Conservation (phyloP, 2,113 vertebrate genomes). For the Australoheros scitulus region DNA sequence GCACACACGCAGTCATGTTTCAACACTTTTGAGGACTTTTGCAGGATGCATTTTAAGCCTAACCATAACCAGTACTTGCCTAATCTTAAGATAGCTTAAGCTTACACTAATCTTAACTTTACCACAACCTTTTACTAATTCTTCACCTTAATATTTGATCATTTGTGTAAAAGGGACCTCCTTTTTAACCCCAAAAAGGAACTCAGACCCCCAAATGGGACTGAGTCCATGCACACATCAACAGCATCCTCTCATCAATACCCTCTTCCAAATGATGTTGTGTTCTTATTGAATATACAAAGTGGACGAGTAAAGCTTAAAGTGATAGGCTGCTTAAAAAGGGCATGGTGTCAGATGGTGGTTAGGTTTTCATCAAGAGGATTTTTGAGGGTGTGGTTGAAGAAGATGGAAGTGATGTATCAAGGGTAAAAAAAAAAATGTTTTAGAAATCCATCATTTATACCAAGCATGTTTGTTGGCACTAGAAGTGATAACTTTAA, state of each 20-base stretch:
- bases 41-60: neutral
- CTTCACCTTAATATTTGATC: neutral
- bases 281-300: conserved; percentile 6
- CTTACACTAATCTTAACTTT: neutral
- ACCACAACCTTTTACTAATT: neutral
- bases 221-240: neutral
- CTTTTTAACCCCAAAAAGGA: neutral
- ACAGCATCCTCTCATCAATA: neutral
- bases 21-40: neutral
- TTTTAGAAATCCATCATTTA: conserved; percentile 14
- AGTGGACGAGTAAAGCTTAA: conserved; percentile 2
- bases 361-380: conserved; percentile 17
- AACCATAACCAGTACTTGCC: neutral
- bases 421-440: conserved; percentile 1
- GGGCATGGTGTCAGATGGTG: conserved; percentile 12
- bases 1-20: neutral
- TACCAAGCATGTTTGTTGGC: neutral
- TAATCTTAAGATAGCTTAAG: neutral
- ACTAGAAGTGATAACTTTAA: neutral
- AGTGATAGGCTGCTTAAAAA: conserved; percentile 18
- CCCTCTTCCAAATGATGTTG: neutral
- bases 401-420: conserved; percentile 37
- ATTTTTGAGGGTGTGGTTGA: conserved; percentile 17
- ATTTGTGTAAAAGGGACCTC: neutral
- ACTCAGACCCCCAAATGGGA: neutral